Evolutionary conservation across 2,888 invertebrate genomes (phyloP).

Genomic region (Caenorhabditis sulstoni): DNA sequence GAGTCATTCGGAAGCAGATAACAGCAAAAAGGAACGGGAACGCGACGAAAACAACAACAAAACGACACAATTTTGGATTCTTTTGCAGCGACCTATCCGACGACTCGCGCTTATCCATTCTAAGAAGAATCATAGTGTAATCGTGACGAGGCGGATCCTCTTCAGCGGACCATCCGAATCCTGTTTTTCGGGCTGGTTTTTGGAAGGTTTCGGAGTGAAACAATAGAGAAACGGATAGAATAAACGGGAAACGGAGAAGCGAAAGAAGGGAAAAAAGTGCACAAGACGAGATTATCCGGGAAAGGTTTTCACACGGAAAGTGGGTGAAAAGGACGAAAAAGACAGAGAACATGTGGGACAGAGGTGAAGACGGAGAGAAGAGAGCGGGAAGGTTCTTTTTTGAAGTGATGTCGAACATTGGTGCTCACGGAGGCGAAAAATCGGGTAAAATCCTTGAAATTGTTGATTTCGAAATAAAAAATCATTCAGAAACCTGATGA

Average conservation of each 20-base stretch:
- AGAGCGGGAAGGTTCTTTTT: neutral
- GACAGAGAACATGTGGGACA: neutral
- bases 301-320: no score
- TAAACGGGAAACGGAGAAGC: slow-evolving; percentile 14
- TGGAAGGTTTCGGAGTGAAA: no score
- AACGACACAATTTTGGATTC: slow-evolving; percentile 16
- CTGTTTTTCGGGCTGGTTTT: slow-evolving; percentile 12
- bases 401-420: slow-evolving; percentile 10
- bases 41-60: slow-evolving; percentile 33
- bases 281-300: neutral
- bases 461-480: no score
- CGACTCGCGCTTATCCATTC: slow-evolving; percentile 63
- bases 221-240: slow-evolving; percentile 12
- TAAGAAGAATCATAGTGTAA: slow-evolving; percentile 56
- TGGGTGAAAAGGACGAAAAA: neutral
- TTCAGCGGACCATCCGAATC: slow-evolving; percentile 50
- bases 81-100: slow-evolving; percentile 48
- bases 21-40: slow-evolving; percentile 31
- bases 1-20: slow-evolving; percentile 44
- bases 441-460: no score
- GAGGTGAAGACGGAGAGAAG: no score
- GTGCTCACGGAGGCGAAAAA: slow-evolving; percentile 1
- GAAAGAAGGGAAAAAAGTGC: neutral
- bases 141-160: slow-evolving; percentile 9
- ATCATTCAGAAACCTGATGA: no score